Evolutionary conservation across 1,140 invertebrate genomes (phyloP).

Genomic region (Drosophila simulans): DNA sequence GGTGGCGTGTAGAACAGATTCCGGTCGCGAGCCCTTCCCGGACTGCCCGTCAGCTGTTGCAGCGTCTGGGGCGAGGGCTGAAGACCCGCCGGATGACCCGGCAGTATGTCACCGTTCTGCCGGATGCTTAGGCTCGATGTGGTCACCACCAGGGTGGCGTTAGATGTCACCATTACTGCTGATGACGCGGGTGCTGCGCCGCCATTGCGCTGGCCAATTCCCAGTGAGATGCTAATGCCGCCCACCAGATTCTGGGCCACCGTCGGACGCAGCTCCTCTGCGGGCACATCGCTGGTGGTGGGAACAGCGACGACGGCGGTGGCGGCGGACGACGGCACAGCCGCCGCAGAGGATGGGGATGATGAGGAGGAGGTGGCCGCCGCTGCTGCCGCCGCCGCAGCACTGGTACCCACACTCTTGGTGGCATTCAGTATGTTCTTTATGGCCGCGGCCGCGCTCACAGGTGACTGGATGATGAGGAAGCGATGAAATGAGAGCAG

Average conservation of each 20-base stretch:
- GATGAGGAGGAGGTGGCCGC: constrained; percentile 25
- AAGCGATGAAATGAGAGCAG: constrained; percentile 60
- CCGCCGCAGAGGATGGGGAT: constrained; percentile 23
- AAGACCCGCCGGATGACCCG: constrained; percentile 4
- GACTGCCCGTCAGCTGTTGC: constrained; percentile 83
- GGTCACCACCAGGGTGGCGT: constrained; percentile 26
- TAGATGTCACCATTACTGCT: constrained; percentile 24
- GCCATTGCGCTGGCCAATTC: constrained; percentile 76
- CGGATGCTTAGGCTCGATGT: constrained; percentile 38
- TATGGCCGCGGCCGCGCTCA: constrained; percentile 80
- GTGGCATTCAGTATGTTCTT: constrained; percentile 83
- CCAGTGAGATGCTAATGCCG: constrained; percentile 78
- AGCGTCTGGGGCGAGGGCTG: constrained; percentile 66
- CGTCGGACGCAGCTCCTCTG: constrained; percentile 54
- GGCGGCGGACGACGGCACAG: constrained; percentile 11
- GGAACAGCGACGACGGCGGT: constrained; percentile 5
- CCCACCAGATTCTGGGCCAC: constrained; percentile 77
- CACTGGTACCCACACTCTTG: constrained; percentile 75
- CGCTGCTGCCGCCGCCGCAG: constrained; percentile 43
- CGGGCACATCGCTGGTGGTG: constrained; percentile 34
- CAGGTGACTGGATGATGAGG: constrained; percentile 68
- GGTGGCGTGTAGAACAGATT: constrained; percentile 83
- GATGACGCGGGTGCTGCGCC: constrained; percentile 31
- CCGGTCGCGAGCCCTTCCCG: constrained; percentile 81
- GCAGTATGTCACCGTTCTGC: constrained; percentile 47